phyloP scores from a whole-genome alignment of 2,888 invertebrate species.

The Helicoverpa assulta region DNA sequence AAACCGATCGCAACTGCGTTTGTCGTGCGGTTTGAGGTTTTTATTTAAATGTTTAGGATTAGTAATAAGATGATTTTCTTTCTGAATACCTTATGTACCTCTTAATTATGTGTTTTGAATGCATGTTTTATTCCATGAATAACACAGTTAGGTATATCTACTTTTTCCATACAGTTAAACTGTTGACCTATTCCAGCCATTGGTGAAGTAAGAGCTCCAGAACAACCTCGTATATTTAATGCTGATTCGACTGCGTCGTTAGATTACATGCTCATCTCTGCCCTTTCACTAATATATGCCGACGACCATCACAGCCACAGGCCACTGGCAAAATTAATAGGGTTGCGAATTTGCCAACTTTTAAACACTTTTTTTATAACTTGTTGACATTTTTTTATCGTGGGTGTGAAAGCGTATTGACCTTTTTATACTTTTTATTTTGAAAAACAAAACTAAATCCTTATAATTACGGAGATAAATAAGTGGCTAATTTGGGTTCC shows the following conservation, averaged over 20 bases:
- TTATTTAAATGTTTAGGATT: constrained; percentile 39
- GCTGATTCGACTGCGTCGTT: constrained; percentile 21
- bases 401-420: constrained; percentile 58
- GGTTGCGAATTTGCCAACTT: constrained; percentile 56
- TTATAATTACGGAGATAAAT: constrained; percentile 62
- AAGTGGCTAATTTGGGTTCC: constrained; percentile 28
- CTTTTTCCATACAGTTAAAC: not conserved
- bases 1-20: constrained; percentile 71
- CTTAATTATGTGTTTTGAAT: too few relatives aligned
- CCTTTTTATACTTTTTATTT: constrained; percentile 61
- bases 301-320: constrained; percentile 41
- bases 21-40: constrained; percentile 64
- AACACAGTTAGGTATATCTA: too few relatives aligned
- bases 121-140: too few relatives aligned
- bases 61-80: constrained; percentile 20
- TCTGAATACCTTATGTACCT: not conserved
- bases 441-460: constrained; percentile 65
- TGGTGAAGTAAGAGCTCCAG: not conserved
- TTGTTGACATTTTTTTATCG: constrained; percentile 45
- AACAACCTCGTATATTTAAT: constrained; percentile 7
- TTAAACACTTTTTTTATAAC: constrained; percentile 56
- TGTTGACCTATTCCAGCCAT: not conserved
- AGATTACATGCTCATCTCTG: constrained; percentile 32
- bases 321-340: constrained; percentile 52
- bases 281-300: constrained; percentile 51